phyloP scores from a whole-genome alignment of 2,113 vertebrate genomes.

The Gavia stellata region DNA sequence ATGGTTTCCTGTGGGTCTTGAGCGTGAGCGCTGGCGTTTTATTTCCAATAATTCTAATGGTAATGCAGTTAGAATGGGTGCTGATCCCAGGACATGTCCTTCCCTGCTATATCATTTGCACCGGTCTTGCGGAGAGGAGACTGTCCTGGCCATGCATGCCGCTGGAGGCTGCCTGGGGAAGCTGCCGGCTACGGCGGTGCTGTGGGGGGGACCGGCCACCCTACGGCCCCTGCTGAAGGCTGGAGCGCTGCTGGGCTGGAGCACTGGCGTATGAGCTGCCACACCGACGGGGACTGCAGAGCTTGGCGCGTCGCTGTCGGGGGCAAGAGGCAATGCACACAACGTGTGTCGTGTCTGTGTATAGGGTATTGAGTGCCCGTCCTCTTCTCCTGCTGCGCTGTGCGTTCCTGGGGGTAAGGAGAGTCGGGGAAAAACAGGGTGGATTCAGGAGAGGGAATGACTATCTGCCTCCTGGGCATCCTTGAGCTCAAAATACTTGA shows the following conservation, averaged over 20 bases:
- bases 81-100: neutral
- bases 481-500: neutral
- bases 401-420: neutral
- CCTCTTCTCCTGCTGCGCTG: neutral
- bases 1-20: neutral
- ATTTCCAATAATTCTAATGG: neutral
- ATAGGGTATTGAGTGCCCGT: fast-evolving
- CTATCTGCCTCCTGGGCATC: neutral
- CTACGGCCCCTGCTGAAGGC: neutral
- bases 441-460: neutral
- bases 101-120: neutral
- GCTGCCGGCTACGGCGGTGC: neutral
- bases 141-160: fast-evolving
- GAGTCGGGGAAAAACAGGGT: neutral
- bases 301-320: fast-evolving
- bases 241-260: neutral
- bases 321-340: fast-evolving
- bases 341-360: fast-evolving
- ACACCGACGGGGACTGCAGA: neutral
- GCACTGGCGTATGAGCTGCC: neutral
- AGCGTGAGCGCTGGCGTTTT: fast-evolving
- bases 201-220: fast-evolving
- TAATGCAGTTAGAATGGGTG: neutral
- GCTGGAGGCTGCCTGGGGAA: neutral
- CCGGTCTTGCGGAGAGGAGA: neutral